Base-by-base conservation (phyloP, 2,797 vertebrate species). In the Clarias laeviceps region DNA sequence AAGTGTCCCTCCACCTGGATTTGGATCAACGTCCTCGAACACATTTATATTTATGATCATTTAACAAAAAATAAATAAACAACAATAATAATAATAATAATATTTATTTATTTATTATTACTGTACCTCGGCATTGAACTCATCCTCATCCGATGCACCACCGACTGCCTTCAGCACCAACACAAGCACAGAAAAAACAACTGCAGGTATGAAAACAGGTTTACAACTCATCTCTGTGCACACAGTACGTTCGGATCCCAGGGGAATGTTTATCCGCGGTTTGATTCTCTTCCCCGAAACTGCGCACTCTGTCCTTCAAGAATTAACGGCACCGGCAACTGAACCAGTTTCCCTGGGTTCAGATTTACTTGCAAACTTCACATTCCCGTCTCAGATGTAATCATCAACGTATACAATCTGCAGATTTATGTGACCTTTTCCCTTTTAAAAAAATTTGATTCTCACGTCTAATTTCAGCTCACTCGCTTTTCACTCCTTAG, bases 41-140 rank as follows among this genome's bases (percentile, higher is more conserved):
- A 15, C 5, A 7, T 22, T 56, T 24, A 32, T 80, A 4, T 27
- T 20, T 15, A 9, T 9, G 1, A 50, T 9, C 45, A 50, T 50
- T 50, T 2, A 12, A 7, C 6, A 40, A 7, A 12, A 50, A 50
- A 45, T 45, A 45, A 45, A 45, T 11, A 45, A 45, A 45, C 45
- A 45, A 11, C 11, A 37, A 40, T 40, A 8, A 1, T 4, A 45
- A 45, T 9, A 45, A 11, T 45, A 37, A 40, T 40, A 8, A 1
- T 4, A 45, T 9, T 45, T 45, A 45, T 37, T 37, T 37, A 37
- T 37, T 64, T 24, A 27, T 64, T 22, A 22, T 15, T 50, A 37
- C 18, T 34, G 0, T 88, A 88, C 90, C 90, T 90, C 90, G 2
- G 83, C 85, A 24, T 74, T 89, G 40, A 90, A 88, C 34, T 66